Base-by-base conservation (phyloP, 2,113 vertebrate species). In the Mystacornis crossleyi region DNA sequence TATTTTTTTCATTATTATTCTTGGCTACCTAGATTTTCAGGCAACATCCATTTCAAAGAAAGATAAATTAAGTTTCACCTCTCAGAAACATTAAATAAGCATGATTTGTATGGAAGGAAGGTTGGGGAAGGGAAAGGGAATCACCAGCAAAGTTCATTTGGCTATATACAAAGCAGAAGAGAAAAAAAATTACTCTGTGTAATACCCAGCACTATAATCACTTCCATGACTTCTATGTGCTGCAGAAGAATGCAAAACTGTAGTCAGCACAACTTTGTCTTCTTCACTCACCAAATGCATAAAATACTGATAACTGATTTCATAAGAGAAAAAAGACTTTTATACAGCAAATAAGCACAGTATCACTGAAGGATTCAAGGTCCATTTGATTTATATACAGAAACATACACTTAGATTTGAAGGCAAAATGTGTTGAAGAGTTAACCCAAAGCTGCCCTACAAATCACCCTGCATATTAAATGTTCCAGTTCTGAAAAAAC, bases 81-180 rank as follows among this genome's bases (percentile, higher is more conserved):
- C 17, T 12, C 1, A 0, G 8, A 40, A 64, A 28, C 31, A 77
- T 70, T 71, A 90, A 88, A 81, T 85, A 84, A 57, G 4, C 38
- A 47, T 29, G n/a, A 58, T 42, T 64, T 86, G 77, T 94, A 85
- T 12, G 60, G 43, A 80, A 94, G 75, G 40, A 65, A 86, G 18
- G 14, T 4, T 70, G 28, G 19, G 33, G 47, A 92, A 92, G 23
- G 13, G 34, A 75, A 95, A 64, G 23, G 14, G 36, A 95, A 95
- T n/a, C 25, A 69, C 48, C 60, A 82, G 48, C 70, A 65, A 83
- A 81, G 51, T 95, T 94, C 55, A 54, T 67, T 65, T 86, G 64
- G 67, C 64, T 94, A 95, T 86, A 89, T 43, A 95, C 31, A 95
- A 93, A 93, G 67, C 14, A 61, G 78, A 91, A 54, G 15, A 42